These are phyloP conservation scores for Automeris io DNA, from an alignment of 2,888 invertebrate species.

Conservation along the genomic window DNA sequence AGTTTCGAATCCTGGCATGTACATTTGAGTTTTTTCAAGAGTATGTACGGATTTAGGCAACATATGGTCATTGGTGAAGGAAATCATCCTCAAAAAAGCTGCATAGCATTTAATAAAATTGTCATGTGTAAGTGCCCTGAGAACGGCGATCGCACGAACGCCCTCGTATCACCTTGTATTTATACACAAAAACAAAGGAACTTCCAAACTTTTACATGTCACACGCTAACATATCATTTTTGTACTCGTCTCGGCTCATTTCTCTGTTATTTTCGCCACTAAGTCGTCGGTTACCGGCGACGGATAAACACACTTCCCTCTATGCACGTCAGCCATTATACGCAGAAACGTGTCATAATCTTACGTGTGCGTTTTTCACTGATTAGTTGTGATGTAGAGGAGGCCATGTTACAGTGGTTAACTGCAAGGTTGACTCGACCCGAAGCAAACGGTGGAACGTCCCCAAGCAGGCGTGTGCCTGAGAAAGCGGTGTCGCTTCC, in stretches of 20 bases:
- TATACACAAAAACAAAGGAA: slow-evolving; percentile 12
- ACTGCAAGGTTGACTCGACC: slow-evolving; percentile 45
- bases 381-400: slow-evolving; percentile 13
- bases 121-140: too few species aligned
- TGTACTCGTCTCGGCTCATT: slow-evolving; percentile 49
- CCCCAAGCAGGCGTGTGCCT: slow-evolving; percentile 70
- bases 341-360: slow-evolving; percentile 38
- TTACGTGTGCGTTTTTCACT: slow-evolving; percentile 14
- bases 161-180: slow-evolving; percentile 41
- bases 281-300: slow-evolving; percentile 59
- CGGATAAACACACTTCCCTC: slow-evolving; percentile 57
- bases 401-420: slow-evolving; percentile 45
- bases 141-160: slow-evolving; percentile 25
- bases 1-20: too few species aligned
- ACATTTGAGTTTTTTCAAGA: too few species aligned
- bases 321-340: slow-evolving; percentile 39
- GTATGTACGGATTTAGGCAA: too few species aligned
- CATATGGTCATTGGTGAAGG: too few species aligned
- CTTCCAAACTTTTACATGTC: slow-evolving; percentile 6
- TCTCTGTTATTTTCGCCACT: slow-evolving; percentile 52
- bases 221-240: slow-evolving; percentile 7
- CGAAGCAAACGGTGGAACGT: slow-evolving; percentile 59
- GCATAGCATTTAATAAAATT: too few species aligned
- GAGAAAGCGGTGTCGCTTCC: slow-evolving; percentile 69
- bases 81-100: too few species aligned